A percentile compares a stretch with the other conserved stretches of the same genome.
Conservation (phyloP, 2,113 vertebrate species). For the Misgurnus mizolepis region DNA sequence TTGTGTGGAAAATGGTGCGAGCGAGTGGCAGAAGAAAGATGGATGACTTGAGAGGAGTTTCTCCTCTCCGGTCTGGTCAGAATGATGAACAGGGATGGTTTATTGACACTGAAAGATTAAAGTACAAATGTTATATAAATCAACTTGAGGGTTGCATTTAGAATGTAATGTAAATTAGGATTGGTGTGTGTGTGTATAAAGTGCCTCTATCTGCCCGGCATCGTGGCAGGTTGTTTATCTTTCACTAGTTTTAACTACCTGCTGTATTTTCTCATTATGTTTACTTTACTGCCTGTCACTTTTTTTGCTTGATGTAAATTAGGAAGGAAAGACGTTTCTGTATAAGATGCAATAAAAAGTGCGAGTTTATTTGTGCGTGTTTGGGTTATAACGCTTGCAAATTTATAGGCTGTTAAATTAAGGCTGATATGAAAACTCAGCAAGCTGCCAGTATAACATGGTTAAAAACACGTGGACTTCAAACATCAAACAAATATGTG, state of each 20-base stretch:
- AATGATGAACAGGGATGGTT: slow-evolving; percentile 39
- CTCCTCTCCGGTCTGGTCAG: slow-evolving; percentile 23
- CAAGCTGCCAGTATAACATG: neutral
- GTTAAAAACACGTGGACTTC: neutral
- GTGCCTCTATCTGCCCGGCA: slow-evolving; percentile 18
- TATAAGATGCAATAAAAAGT: slow-evolving; percentile 16
- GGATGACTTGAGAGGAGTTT: slow-evolving; percentile 14
- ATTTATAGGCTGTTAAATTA: slow-evolving; percentile 7
- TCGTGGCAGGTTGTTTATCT: slow-evolving; percentile 41
- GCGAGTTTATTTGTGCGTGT: neutral
- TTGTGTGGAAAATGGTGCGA: slow-evolving; percentile 16
- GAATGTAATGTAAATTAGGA: slow-evolving; percentile 36
- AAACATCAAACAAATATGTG: neutral
- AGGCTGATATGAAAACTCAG: slow-evolving; percentile 1
- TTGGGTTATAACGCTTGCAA: neutral
- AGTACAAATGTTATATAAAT: slow-evolving; percentile 43
- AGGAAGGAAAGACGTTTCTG: slow-evolving; percentile 28
- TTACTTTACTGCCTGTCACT: slow-evolving; percentile 42
- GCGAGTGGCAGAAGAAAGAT: slow-evolving; percentile 30
- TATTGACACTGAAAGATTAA: slow-evolving; percentile 45
- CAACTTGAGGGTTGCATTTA: slow-evolving; percentile 30
- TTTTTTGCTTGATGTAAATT: slow-evolving; percentile 35
- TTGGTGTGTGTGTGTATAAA: neutral
- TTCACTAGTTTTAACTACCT: slow-evolving; percentile 39
- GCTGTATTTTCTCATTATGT: slow-evolving; percentile 38